phyloP scores from a whole-genome alignment of 2,113 vertebrate species.

The Atractosteus spatula region DNA sequence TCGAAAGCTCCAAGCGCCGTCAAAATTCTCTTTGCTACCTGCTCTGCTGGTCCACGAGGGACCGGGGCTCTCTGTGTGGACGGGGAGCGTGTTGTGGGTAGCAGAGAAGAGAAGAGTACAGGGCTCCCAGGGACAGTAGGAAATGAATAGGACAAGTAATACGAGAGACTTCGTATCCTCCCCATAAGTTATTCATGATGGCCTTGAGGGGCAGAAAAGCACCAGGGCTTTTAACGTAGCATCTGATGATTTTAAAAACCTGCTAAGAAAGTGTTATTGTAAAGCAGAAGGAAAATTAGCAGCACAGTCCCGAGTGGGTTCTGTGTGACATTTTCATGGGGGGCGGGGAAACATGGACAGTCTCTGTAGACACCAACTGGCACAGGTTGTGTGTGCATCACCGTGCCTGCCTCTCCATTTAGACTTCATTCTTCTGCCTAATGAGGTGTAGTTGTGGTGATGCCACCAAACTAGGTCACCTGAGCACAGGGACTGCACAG shows the following conservation, averaged over 20 bases:
- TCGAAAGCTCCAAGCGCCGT: slow-evolving; percentile 59
- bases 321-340: slow-evolving; percentile 38
- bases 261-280: slow-evolving; percentile 66
- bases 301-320: slow-evolving; percentile 46
- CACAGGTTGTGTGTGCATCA: too few species aligned
- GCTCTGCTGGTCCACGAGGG: slow-evolving; percentile 54
- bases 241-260: slow-evolving; percentile 64
- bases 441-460: too few species aligned
- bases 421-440: too few species aligned
- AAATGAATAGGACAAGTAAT: slow-evolving; percentile 67
- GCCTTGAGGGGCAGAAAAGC: slow-evolving; percentile 61
- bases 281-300: slow-evolving; percentile 67
- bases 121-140: slow-evolving; percentile 58
- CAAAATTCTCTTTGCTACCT: slow-evolving; percentile 54
- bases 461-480: too few species aligned
- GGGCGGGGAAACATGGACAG: too few species aligned
- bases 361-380: too few species aligned
- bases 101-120: slow-evolving; percentile 55
- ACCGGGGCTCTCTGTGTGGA: slow-evolving; percentile 52
- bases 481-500: too few species aligned
- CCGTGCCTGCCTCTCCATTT: too few species aligned
- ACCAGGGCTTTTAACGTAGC: slow-evolving; percentile 68
- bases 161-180: slow-evolving; percentile 67
- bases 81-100: slow-evolving; percentile 49
- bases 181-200: slow-evolving; percentile 74